A percentile compares a stretch with the other conserved stretches of the same genome.
These are phyloP conservation scores for Rhinopomastus cyanomelas DNA, from an alignment of 2,113 vertebrate genomes.

Conservation along the genomic window DNA sequence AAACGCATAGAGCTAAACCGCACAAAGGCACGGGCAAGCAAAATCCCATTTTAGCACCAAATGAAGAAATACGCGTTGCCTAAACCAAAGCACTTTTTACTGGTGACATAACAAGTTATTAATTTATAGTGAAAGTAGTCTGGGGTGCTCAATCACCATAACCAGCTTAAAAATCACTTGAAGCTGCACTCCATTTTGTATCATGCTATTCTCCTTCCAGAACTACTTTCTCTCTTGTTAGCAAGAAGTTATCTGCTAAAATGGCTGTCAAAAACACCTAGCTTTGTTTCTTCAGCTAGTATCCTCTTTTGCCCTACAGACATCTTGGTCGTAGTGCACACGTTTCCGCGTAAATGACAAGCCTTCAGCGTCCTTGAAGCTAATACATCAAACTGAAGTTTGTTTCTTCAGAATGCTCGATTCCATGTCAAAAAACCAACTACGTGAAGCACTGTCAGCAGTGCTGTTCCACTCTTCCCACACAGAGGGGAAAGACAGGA, in stretches of 20 bases:
- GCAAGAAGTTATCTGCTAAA: not conserved
- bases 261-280: not conserved
- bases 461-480: not conserved
- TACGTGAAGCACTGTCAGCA: not conserved
- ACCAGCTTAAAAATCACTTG: not conserved
- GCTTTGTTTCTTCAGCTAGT: not conserved
- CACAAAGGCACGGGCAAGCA: not conserved
- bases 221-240: not conserved
- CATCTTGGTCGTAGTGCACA: not conserved
- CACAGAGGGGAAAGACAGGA: not conserved
- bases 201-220: not conserved
- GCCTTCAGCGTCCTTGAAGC: not conserved
- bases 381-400: not conserved
- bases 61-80: not conserved
- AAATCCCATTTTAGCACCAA: not conserved
- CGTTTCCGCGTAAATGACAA: not conserved
- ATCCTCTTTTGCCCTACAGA: not conserved
- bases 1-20: not conserved
- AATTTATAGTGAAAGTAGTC: not conserved
- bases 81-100: not conserved
- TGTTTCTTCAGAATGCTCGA: not conserved
- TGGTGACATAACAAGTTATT: not conserved
- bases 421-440: not conserved
- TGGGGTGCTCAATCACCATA: not conserved
- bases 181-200: not conserved